Evolutionary conservation across 1,140 invertebrate genomes (phyloP), one percentile per base, ranked within the genome.

Genomic region (Colletes gigas): DNA sequence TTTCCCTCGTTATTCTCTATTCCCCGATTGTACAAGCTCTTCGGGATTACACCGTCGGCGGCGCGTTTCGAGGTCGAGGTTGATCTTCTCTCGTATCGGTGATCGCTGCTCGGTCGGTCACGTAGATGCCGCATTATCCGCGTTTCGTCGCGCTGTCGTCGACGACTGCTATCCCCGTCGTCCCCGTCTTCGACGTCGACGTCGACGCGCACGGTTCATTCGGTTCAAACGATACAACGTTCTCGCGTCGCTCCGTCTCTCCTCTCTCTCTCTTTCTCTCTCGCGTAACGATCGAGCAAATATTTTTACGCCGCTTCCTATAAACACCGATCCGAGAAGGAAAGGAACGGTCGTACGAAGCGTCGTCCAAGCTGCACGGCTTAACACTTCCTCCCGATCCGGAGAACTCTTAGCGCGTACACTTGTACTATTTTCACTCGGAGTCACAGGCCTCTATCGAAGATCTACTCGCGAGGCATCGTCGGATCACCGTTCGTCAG

Each of bases 31-130:
- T 19, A 47, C 62, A 44, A 63, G 78, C 52, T 63, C 70, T 30
- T 68, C 52, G 47, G 52, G 57, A 57, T 12, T 57, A 78, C 15
- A 39, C 50, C 47, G 66, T 54, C 65, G 55, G 17, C 47, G 17
- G 54, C 30, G 3, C 60, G 65, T 67, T 84, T 57, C 39, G 73
- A 81, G 83, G 78, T 85, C 83, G 83, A 85, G 83, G 82, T 84
- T 76, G 68, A 78, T 83, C 44, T 59, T 83, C 30, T 41, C 12
- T 60, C 57, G 68, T 62, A 69, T 71, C 60, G 68, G 2, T 54
- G 69, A 81, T 77, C 68, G 73, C 30, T 63, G 63, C 83, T 86
- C 84, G 83, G 83, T 86, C 85, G 85, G 73, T 86, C 85, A 85
- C 83, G 85, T 76, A 86, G 85, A 77, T 85, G 66, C 69, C 59